Evolutionary conservation across 2,113 vertebrate genomes (phyloP), one percentile per base, ranked within the genome.

Genomic region (Mohoua ochrocephala): DNA sequence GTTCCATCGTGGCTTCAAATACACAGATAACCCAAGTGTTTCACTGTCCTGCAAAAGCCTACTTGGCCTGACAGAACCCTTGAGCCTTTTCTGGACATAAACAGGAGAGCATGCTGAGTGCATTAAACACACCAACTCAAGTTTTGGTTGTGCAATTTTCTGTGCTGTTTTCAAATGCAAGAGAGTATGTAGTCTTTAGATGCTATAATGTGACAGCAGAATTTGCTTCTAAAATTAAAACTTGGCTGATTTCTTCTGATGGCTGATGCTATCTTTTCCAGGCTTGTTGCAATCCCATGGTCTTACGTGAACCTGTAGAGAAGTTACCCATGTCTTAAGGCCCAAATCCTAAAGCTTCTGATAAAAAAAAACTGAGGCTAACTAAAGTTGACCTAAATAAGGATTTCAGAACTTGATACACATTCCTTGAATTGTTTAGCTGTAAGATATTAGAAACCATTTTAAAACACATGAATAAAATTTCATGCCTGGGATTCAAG

Each of bases 141-240:
- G 69, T 47, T 93, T 87, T 60, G 30, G 27, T 56, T 10, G 21
- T 39, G 39, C 35, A 42, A 70, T 70, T 81, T 91, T 89, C 80
- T 78, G 16, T 28, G 64, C 79, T 91, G 73, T 75, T 96, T 96
- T 81, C 93, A 96, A 77, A 95, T 94, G 88, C 96, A 87, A 49
- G 80, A 73, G 69, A 92, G 90, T 1, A 0, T 69, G 57, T 37
- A 75, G 73, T 30, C 88, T 84, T 92, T 49, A 93, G 73, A 92
- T 78, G 41, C 49, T 79, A 70, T 94, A 96, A 93, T 84, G 73
- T 96, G 95, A 94, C 92, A 94, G 91, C 77, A 92, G 95, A 96
- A 97, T 93, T 92, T 68, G 73, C 61, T 93, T 82, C 96, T 82
- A 96, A 93, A 96, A 96, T 94, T 96, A 95, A 94, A 94, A 73